Base-by-base conservation (phyloP, 2,888 invertebrate species). In the Mesoligia furuncula region DNA sequence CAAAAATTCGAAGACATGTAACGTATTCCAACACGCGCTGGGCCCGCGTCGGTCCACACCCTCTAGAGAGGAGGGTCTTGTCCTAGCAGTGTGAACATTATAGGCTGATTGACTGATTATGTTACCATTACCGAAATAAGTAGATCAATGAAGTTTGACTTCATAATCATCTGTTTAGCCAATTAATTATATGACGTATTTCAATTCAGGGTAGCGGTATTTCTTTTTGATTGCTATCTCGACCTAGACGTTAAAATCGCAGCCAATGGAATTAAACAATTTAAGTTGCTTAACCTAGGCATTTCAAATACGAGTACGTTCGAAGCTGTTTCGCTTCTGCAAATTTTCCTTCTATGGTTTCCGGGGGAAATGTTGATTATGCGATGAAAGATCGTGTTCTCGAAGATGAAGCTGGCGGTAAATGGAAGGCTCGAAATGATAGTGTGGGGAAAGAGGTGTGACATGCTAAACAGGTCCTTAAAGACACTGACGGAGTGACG, bases 311-410 rank as follows among this genome's bases (percentile, higher is more conserved):
- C 1, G 11, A 9, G 20, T 20, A 1, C 6, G 11, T 62, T 36
- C 0, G 1, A 0, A 36, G 11, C 1, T 0, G 1, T 59, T 9
- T 61, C 81, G 5, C 36, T 2, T 79, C 81, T 79, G 36, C 15
- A 11, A 2, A 45, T 1, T 42, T 57, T 64, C 59, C 2, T 15
- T 82, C 81, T 80, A 20, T 75, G 81, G 45, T 24, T 51, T 31
- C 8, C 42, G 36, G 36, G 73, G 59, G 73, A 81, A 81, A 83
- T 85, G 83, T 83, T 83, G 83, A 83, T 83, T 85, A 81, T 85
- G 67, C 64, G 81, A 85, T 85, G 83, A 83, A 85, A 66, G 73
- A 81, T 76, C 75, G 68, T 62, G 80, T 75, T 39, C 70, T 62
- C 65, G 54, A 61, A 79, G 69, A 66, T 54, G 69, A 39, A 79